Percentiles rank a stretch among this genome's conserved stretches.
Evolutionary conservation across 1,140 invertebrate genomes (phyloP).

Genomic region (Lepidotrigona ventralis): DNA sequence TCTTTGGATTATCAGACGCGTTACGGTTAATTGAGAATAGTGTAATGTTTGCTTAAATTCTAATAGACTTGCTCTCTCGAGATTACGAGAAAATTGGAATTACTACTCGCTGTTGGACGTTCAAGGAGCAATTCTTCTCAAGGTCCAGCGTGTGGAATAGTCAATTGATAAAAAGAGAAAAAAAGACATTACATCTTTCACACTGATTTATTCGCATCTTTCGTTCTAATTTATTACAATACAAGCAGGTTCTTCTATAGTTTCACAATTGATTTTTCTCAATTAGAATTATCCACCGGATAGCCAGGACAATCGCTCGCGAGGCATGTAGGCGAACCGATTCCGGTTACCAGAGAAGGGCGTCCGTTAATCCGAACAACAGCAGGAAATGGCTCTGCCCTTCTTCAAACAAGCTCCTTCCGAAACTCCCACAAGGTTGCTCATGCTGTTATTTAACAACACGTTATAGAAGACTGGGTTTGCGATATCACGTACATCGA

Average conservation of each 20-base stretch:
- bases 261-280: neutral
- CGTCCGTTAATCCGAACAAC: neutral
- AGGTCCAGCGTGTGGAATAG: neutral
- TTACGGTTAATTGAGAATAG: neutral
- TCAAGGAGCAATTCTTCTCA: neutral
- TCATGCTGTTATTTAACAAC: constrained; percentile 56
- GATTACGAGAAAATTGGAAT: neutral
- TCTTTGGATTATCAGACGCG: neutral
- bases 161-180: too few relatives aligned
- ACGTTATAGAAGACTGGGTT: constrained; percentile 5
- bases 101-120: neutral
- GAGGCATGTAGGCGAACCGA: neutral
- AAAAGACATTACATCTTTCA: too few relatives aligned
- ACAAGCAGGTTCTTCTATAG: neutral
- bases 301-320: neutral
- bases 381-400: neutral
- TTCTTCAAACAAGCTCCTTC: constrained; percentile 32
- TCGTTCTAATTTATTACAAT: too few relatives aligned
- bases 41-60: neutral
- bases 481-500: constrained; percentile 54
- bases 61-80: neutral
- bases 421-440: constrained; percentile 39
- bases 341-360: neutral
- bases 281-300: neutral
- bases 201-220: neutral